Conservation (phyloP, 1,140 invertebrate species). For the Tetragnatha versicolor region DNA sequence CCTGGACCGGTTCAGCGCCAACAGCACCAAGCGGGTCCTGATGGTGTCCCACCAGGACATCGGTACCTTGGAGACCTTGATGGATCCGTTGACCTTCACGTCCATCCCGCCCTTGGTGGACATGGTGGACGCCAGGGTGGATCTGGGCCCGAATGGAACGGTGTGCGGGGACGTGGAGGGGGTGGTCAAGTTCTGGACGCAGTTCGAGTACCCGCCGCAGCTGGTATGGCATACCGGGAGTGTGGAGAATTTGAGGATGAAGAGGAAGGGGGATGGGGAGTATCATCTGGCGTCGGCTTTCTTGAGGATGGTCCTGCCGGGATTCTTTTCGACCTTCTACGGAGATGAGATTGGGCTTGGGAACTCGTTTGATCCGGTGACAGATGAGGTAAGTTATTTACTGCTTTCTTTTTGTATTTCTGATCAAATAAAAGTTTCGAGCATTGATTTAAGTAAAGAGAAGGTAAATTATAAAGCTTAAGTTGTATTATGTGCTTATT, state of each 20-base stretch:
- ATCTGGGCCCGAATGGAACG: background rate
- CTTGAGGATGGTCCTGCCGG: slow-evolving; percentile 77
- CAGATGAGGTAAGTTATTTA: slow-evolving; percentile 56
- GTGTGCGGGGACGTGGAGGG: background rate
- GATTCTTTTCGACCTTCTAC: slow-evolving; percentile 81
- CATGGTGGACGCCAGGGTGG: slow-evolving; percentile 25
- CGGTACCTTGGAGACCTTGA: background rate
- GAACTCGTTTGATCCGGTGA: slow-evolving; percentile 45
- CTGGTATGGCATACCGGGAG: slow-evolving; percentile 77
- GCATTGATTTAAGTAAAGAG: too few relatives aligned
- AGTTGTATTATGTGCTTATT: too few relatives aligned
- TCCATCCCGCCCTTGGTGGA: background rate
- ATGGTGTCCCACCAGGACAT: slow-evolving; percentile 26
- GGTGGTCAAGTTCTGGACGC: slow-evolving; percentile 14
- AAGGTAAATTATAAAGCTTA: too few relatives aligned
- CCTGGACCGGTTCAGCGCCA: slow-evolving; percentile 22
- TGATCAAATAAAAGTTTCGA: too few relatives aligned
- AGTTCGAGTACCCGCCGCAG: slow-evolving; percentile 13
- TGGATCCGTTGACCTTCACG: slow-evolving; percentile 9
- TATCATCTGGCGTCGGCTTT: slow-evolving; percentile 72
- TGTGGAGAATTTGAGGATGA: slow-evolving; percentile 69
- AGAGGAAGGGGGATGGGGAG: slow-evolving; percentile 65
- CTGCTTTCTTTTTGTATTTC: too few relatives aligned
- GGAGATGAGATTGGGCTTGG: slow-evolving; percentile 76
- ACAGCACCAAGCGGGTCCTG: slow-evolving; percentile 10